Conservation (phyloP, 37 sponge, comb jelly and placozoan species). For the Crambe crambe region DNA sequence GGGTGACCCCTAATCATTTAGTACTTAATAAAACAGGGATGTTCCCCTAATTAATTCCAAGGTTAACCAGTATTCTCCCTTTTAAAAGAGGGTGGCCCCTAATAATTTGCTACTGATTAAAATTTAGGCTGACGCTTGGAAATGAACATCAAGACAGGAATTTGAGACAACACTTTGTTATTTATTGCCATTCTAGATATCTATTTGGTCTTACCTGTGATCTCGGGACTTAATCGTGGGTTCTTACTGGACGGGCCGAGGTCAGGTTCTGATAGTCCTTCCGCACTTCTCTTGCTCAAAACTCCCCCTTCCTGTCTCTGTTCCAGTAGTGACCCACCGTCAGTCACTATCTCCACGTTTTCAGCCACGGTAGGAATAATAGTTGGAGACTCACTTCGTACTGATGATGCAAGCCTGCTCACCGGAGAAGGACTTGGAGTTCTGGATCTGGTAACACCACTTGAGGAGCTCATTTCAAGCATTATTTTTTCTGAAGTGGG, state of each 20-base stretch:
- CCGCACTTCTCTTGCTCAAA: not conserved
- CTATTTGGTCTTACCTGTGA: not conserved
- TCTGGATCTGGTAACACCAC: too few species aligned
- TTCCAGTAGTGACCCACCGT: not conserved
- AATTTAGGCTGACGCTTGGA: too few species aligned
- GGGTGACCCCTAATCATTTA: too few species aligned
- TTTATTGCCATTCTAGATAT: too few species aligned
- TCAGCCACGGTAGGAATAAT: conserved; percentile 12
- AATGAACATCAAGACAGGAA: too few species aligned
- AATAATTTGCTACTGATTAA: too few species aligned
- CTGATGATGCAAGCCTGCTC: not conserved
- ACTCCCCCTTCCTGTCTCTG: not conserved
- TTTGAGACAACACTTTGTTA: too few species aligned
- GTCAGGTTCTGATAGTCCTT: not conserved
- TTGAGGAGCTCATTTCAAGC: not conserved
- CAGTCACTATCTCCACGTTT: conserved; percentile 21
- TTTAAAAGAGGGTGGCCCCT: too few species aligned
- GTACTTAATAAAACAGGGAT: too few species aligned
- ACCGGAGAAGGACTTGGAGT: conserved; percentile 5
- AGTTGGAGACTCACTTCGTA: not conserved
- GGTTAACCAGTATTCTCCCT: too few species aligned
- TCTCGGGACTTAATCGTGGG: not conserved
- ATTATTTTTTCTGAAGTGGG: not conserved
- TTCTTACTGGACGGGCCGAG: not conserved
- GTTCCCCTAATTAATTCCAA: too few species aligned